Conservation (phyloP, 2,888 invertebrate species). For the Hyposoter dolosus region DNA sequence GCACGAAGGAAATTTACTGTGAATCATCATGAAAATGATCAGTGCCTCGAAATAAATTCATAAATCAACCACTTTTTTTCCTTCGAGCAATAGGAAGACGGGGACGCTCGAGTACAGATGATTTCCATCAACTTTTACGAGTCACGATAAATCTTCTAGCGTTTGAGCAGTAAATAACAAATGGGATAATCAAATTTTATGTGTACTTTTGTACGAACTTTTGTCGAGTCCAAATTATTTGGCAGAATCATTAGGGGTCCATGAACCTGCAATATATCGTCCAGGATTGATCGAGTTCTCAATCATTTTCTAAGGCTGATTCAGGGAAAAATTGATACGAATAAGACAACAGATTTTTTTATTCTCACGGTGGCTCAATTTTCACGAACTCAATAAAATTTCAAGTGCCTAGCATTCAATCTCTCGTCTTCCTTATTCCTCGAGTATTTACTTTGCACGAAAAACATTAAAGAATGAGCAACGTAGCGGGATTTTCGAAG, state of each 20-base stretch:
- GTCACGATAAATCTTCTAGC: background rate
- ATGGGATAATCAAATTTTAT: background rate
- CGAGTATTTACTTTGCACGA: background rate
- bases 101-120: background rate
- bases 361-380: background rate
- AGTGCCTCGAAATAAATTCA: background rate
- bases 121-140: background rate
- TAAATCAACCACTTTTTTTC: background rate
- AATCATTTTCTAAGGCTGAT: background rate
- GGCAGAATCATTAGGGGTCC: background rate
- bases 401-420: background rate
- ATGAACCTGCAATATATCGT: conserved; percentile 1
- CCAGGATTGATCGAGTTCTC: background rate
- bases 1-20: background rate
- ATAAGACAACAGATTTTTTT: background rate
- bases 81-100: background rate
- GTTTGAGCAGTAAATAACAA: background rate
- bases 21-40: background rate
- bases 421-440: background rate
- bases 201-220: background rate
- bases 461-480: background rate
- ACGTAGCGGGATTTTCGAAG: background rate
- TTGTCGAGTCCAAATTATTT: background rate
- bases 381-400: background rate
- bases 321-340: background rate